Evolutionary conservation across 2,888 invertebrate species (phyloP).

Genomic region (Bhutanitis thaidina): DNA sequence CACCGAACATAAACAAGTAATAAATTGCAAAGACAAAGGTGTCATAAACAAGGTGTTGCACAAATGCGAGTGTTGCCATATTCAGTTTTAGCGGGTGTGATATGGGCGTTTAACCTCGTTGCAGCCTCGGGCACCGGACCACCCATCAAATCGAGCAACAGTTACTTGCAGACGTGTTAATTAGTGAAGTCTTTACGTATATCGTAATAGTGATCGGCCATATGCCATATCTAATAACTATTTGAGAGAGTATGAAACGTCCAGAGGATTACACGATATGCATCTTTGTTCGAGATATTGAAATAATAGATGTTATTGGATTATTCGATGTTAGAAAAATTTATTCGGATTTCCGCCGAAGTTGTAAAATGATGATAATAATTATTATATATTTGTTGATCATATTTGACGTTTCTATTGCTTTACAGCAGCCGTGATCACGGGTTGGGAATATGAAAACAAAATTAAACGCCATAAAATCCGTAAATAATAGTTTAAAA

Average conservation of each 20-base stretch:
- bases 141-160: slow-evolving; percentile 13
- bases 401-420: too few species aligned
- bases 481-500: too few species aligned
- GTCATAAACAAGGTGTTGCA: slow-evolving; percentile 1
- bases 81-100: slow-evolving; percentile 6
- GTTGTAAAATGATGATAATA: too few species aligned
- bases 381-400: too few species aligned
- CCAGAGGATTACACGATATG: neutral
- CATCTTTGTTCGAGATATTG: too few species aligned
- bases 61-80: slow-evolving; percentile 1
- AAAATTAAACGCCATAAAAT: too few species aligned
- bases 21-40: slow-evolving; percentile 15
- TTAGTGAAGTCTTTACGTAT: slow-evolving; percentile 2
- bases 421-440: too few species aligned
- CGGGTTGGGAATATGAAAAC: too few species aligned
- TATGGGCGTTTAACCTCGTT: slow-evolving; percentile 8
- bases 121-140: neutral
- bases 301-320: too few species aligned
- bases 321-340: too few species aligned
- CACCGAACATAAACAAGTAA: slow-evolving; percentile 10
- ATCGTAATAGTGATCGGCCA: slow-evolving; percentile 10
- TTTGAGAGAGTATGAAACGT: neutral
- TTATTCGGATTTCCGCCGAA: too few species aligned
- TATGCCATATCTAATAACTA: neutral
- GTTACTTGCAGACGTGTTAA: slow-evolving; percentile 16